phyloP scores from a whole-genome alignment of 2,888 invertebrate species.

The Tiliacea aurago region DNA sequence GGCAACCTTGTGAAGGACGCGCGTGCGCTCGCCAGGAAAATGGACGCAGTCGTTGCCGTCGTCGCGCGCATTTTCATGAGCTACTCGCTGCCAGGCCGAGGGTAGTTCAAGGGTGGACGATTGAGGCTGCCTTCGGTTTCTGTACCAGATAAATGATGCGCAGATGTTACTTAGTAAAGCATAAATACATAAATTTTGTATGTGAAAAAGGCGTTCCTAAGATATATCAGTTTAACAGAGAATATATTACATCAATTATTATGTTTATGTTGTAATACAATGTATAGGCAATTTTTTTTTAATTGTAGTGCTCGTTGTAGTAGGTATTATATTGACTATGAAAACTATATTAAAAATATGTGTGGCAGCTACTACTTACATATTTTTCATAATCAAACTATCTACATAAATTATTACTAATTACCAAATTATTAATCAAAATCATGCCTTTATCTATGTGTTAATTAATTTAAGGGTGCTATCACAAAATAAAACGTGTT shows the following conservation, averaged over 20 bases:
- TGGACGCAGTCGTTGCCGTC: constrained; percentile 61
- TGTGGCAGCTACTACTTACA: not conserved
- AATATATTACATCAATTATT: not conserved
- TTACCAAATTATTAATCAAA: not conserved
- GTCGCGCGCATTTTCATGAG: constrained; percentile 74
- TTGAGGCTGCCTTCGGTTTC: constrained; percentile 38
- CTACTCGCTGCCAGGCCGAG: constrained; percentile 54
- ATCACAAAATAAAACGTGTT: no score
- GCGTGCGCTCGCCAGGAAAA: constrained; percentile 79
- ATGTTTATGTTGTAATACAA: not conserved
- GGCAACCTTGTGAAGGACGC: constrained; percentile 87
- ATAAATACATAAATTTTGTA: not conserved
- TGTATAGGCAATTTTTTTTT: not conserved
- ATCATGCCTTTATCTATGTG: not conserved
- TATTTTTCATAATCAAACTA: not conserved
- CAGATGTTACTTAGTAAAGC: constrained; percentile 10
- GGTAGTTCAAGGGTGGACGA: constrained; percentile 67
- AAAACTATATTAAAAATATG: not conserved
- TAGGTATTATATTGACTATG: not conserved
- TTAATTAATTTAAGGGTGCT: not conserved
- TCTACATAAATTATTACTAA: not conserved
- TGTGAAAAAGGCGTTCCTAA: not conserved
- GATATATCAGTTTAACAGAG: not conserved
- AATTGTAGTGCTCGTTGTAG: not conserved
- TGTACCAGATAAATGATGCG: constrained; percentile 20